Conservation (phyloP, 2,797 vertebrate genomes). For the Sebastes umbrosus region DNA sequence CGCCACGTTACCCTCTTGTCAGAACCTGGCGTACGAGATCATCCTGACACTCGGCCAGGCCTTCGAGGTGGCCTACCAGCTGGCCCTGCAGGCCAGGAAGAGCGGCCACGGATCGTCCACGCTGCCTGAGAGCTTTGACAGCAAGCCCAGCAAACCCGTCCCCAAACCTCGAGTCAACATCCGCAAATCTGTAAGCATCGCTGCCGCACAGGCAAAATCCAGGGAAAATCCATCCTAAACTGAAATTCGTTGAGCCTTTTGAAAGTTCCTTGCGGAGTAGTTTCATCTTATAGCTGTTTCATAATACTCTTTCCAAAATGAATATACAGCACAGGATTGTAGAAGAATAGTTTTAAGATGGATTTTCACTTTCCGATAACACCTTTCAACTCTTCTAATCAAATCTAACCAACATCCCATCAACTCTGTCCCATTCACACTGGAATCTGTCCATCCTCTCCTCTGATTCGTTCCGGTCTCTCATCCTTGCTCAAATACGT, state of each 20-base stretch:
- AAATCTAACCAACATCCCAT: slow-evolving; percentile 33
- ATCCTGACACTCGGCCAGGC: slow-evolving; percentile 98
- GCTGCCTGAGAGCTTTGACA: slow-evolving; percentile 98
- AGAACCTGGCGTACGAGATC: slow-evolving; percentile 99
- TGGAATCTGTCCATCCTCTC: slow-evolving; percentile 23
- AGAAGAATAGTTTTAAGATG: slow-evolving; percentile 32
- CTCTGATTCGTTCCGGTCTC: neutral
- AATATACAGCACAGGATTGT: neutral
- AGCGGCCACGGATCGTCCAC: slow-evolving; percentile 96
- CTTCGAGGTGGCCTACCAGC: slow-evolving; percentile 98
- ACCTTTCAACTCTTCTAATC: slow-evolving; percentile 17
- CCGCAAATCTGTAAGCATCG: slow-evolving; percentile 93
- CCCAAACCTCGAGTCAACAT: slow-evolving; percentile 98
- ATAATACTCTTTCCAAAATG: neutral
- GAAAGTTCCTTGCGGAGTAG: neutral
- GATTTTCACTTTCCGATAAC: slow-evolving; percentile 34
- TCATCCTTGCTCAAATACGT: slow-evolving; percentile 11
- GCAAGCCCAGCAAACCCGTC: slow-evolving; percentile 96
- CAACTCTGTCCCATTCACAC: slow-evolving; percentile 24
- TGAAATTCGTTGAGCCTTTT: neutral
- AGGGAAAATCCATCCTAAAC: slow-evolving; percentile 42
- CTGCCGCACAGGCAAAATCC: neutral
- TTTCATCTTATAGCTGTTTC: too few relatives aligned
- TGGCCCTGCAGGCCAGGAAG: slow-evolving; percentile 97
- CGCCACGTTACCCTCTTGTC: slow-evolving; percentile 3